Conservation (phyloP, 1,140 invertebrate genomes). For the Trypoxylus dichotomus region DNA sequence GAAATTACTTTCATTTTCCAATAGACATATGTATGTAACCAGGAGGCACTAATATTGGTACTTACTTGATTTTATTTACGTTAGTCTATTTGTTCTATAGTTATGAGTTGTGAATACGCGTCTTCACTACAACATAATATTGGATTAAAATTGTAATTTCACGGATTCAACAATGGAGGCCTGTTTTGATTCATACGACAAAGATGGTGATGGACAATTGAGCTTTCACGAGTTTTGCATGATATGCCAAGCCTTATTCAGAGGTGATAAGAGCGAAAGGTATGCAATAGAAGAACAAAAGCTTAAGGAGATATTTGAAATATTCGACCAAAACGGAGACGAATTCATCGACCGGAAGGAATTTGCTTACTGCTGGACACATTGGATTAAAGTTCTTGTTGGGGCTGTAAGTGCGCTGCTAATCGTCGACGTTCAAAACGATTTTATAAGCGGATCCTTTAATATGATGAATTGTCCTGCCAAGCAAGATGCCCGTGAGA, state of each 20-base stretch:
- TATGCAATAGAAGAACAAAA: slow-evolving; percentile 57
- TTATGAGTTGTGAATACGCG: too few relatives aligned
- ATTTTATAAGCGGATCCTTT: slow-evolving; percentile 77
- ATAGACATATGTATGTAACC: too few relatives aligned
- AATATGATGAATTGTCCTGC: slow-evolving; percentile 66
- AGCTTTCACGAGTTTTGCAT: background rate
- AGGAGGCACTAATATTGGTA: too few relatives aligned
- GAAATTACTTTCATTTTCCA: too few relatives aligned
- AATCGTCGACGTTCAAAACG: slow-evolving; percentile 83
- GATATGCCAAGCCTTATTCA: slow-evolving; percentile 1
- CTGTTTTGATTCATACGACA: background rate
- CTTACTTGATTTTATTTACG: too few relatives aligned
- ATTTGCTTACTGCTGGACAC: slow-evolving; percentile 56
- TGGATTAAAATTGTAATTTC: too few relatives aligned
- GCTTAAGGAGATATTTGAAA: slow-evolving; percentile 58
- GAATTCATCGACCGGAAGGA: slow-evolving; percentile 61
- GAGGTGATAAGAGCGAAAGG: background rate
- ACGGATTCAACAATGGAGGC: background rate
- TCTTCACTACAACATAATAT: too few relatives aligned
- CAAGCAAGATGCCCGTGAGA: slow-evolving; percentile 63
- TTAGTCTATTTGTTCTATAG: too few relatives aligned
- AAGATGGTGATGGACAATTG: background rate
- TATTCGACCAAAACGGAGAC: slow-evolving; percentile 61
- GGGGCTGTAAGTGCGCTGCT: slow-evolving; percentile 67
- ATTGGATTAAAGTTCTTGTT: slow-evolving; percentile 53